Percentiles rank a stretch among this genome's conserved stretches.
Evolutionary conservation across 2,113 vertebrate genomes (phyloP).

Genomic region (Melanerpes aurifrons): DNA sequence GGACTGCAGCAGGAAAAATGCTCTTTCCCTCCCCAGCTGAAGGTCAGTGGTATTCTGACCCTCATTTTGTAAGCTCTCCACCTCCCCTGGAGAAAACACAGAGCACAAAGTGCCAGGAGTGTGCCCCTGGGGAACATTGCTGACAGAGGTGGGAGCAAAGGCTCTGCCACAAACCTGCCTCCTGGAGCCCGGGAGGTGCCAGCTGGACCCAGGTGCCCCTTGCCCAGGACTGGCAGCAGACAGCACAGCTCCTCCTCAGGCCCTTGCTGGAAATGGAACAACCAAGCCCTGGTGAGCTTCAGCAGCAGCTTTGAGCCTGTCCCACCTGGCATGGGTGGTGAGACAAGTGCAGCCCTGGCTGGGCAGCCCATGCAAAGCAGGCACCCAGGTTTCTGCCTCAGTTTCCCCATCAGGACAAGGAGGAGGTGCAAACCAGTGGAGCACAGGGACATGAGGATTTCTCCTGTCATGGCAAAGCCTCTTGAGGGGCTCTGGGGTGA

Average conservation of each 20-base stretch:
- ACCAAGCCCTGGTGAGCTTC: neutral
- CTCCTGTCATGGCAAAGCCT: neutral
- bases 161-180: neutral
- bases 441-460: neutral
- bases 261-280: neutral
- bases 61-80: rapidly evolving
- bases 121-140: rapidly evolving
- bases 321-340: neutral
- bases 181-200: rapidly evolving
- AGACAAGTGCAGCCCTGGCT: neutral
- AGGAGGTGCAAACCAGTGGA: neutral
- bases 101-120: rapidly evolving
- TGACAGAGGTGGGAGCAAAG: neutral
- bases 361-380: neutral
- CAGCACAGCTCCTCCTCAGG: neutral
- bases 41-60: rapidly evolving
- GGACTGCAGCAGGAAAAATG: neutral
- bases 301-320: neutral
- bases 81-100: rapidly evolving
- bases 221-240: rapidly evolving
- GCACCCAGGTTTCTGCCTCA: neutral
- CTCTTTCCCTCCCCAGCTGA: neutral
- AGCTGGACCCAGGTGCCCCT: neutral
- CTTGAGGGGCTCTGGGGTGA: neutral
- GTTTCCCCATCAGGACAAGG: neutral